Evolutionary conservation across 2,888 invertebrate genomes (phyloP), one percentile per base, ranked within the genome.

Genomic region (Drosophila macrospina): DNA sequence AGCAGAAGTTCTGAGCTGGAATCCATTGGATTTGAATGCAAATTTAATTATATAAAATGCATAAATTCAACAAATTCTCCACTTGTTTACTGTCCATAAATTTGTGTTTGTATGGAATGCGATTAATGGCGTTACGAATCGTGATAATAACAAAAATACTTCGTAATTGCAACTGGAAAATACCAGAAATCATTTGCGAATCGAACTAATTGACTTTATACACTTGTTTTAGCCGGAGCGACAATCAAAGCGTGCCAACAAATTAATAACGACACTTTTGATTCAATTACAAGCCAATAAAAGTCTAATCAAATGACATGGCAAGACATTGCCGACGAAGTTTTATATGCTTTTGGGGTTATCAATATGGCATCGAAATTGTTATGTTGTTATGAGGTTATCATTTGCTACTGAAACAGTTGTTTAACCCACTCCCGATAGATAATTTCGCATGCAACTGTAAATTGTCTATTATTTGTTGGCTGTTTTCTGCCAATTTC

Each of bases 261-360:
- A 86, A 78, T 76, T 63, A 78, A 70, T 77, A 76, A 71, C 57
- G 71, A 26, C 71, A 71, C 59, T 71, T 84, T 85, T 81, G 81
- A 89, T 89, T 88, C 75, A 86, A 90, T 90, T 87, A 86, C 70
- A 80, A 76, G 84, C 80, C 87, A 89, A 90, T 90, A 80, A 89
- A 89, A 86, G 78, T 84, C 80, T 74, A 85, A 90, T 89, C 88
- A 89, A 85, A 52, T 77, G 75, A 74, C 82, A 80, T 84, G 74
- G 65, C 74, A 78, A 63, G 16, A 5, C 34, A 13, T 13, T 13
- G 42, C n/a, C 56, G 8, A 10, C 45, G 26, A 20, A 39, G 13
- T 48, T 48, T 7, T 59, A n/a, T 59, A 16, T 28, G 26, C 28
- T 42, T 34, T 50, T 41, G 13, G 26, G 59, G 26, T 48, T 48